A percentile compares a stretch with the other conserved stretches of the same genome.
Conservation (phyloP, 2,888 invertebrate genomes). For the Hipparchia semele region DNA sequence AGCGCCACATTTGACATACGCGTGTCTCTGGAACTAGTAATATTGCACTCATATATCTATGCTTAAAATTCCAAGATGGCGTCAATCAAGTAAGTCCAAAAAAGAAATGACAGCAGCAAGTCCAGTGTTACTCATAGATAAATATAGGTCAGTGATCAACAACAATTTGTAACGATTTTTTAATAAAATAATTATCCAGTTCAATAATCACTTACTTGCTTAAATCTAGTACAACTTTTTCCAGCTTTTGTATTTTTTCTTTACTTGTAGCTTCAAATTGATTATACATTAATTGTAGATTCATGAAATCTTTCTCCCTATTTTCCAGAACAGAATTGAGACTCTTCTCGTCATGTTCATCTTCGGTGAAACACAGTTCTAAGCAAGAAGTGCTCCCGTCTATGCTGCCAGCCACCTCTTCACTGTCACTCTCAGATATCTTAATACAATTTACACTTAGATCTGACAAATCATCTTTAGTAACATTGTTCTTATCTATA, state of each 20-base stretch:
- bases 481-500: constrained; percentile 66
- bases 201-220: constrained; percentile 79
- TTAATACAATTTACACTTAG: constrained; percentile 72
- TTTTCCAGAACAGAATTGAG: constrained; percentile 63
- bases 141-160: too few relatives aligned
- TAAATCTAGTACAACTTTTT: constrained; percentile 83
- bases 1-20: too few relatives aligned
- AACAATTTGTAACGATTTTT: too few relatives aligned
- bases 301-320: constrained; percentile 76
- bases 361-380: constrained; percentile 77
- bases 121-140: too few relatives aligned
- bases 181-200: not conserved
- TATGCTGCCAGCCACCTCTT: constrained; percentile 74
- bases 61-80: too few relatives aligned
- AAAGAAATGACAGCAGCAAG: too few relatives aligned
- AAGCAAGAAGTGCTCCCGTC: constrained; percentile 77
- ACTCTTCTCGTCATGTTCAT: constrained; percentile 70
- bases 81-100: too few relatives aligned
- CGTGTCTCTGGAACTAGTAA: too few relatives aligned
- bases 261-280: constrained; percentile 71
- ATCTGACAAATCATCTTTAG: constrained; percentile 71
- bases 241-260: constrained; percentile 75
- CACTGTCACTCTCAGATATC: constrained; percentile 78
- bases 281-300: constrained; percentile 80
- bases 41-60: too few relatives aligned